Percentiles rank a stretch among this genome's conserved stretches.
phyloP scores from a whole-genome alignment of 2,113 vertebrate species.

The Hypomesus transpacificus region DNA sequence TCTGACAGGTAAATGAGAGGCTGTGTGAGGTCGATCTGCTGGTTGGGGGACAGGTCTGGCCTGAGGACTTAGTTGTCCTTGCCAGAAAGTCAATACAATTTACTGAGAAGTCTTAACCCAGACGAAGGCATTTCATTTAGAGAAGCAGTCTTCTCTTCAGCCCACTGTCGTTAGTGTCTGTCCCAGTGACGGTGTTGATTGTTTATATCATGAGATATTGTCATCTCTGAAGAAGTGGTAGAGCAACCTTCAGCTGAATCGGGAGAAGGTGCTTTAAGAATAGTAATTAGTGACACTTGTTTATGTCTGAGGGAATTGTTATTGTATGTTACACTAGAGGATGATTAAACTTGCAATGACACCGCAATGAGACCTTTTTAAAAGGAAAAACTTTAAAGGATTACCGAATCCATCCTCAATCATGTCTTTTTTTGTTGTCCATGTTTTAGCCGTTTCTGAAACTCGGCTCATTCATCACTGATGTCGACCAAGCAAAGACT shows the following conservation, averaged over 20 bases:
- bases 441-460: constrained; percentile 15
- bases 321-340: constrained; percentile 23
- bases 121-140: constrained; percentile 16
- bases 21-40: constrained; percentile 59
- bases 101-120: constrained; percentile 47
- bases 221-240: constrained; percentile 34
- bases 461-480: constrained; percentile 43
- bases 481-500: constrained; percentile 23
- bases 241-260: not conserved
- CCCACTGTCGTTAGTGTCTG: constrained; percentile 40
- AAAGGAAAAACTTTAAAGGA: not conserved
- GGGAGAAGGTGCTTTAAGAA: constrained; percentile 22
- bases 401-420: not conserved
- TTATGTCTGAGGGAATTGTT: constrained; percentile 34
- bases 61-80: constrained; percentile 63
- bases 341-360: constrained; percentile 31
- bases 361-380: not conserved
- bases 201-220: constrained; percentile 42
- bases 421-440: not conserved
- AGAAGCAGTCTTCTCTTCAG: constrained; percentile 33
- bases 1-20: constrained; percentile 71
- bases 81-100: constrained; percentile 65
- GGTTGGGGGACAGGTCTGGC: constrained; percentile 58
- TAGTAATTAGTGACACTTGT: constrained; percentile 25
- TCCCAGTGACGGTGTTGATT: constrained; percentile 25